These are phyloP conservation scores for Lasius fuliginosus DNA, from an alignment of 2,888 invertebrate genomes.

Conservation along the genomic window DNA sequence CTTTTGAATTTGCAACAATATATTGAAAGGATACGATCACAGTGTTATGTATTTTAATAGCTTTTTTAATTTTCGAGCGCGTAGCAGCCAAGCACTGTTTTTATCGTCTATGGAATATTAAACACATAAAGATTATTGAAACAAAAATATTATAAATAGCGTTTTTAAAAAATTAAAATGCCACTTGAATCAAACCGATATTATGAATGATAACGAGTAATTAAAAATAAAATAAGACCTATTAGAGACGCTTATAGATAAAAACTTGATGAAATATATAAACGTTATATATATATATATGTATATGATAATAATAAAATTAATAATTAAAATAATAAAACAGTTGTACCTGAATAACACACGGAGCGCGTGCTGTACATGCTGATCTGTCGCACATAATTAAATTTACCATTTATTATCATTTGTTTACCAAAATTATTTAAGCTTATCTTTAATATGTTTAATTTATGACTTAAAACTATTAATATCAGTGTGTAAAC, in stretches of 20 bases:
- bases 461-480: neutral
- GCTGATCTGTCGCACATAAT: neutral
- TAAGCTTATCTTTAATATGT: neutral
- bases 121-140: neutral
- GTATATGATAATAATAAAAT: too few species aligned
- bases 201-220: neutral
- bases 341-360: too few species aligned
- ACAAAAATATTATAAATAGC: neutral
- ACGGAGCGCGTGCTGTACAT: too few species aligned
- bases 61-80: neutral
- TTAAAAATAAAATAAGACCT: neutral
- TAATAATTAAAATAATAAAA: too few species aligned
- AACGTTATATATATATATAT: too few species aligned
- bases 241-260: neutral
- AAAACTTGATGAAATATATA: neutral
- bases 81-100: neutral
- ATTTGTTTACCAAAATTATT: neutral
- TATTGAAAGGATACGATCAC: neutral
- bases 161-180: neutral
- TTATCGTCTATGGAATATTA: neutral
- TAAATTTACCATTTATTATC: neutral
- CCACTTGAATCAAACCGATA: neutral
- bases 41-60: neutral
- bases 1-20: neutral
- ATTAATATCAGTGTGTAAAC: neutral